Evolutionary conservation across 1,140 invertebrate species (phyloP).

Genomic region (Gonatopus flavifemur): DNA sequence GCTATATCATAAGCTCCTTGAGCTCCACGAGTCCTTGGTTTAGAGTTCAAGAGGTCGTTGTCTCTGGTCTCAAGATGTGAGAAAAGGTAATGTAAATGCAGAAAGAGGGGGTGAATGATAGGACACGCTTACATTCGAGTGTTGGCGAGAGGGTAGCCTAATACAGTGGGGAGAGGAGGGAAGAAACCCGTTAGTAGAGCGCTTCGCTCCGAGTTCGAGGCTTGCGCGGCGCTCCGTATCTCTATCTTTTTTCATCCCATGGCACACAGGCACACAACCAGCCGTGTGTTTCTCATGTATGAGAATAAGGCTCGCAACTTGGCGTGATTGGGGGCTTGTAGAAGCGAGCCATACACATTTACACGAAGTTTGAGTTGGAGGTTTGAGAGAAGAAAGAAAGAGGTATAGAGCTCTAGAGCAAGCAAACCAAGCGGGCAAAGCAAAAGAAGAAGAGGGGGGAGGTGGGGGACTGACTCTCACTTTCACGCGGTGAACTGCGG

Average conservation of each 20-base stretch:
- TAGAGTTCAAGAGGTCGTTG: no score
- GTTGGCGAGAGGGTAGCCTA: conserved; percentile 19
- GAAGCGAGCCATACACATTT: background rate
- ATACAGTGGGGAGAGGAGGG: conserved; percentile 27
- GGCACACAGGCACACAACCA: no score
- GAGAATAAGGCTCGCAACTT: no score
- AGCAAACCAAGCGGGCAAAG: conserved; percentile 9
- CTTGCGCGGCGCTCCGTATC: conserved; percentile 27
- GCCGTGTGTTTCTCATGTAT: no score
- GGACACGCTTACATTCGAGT: no score
- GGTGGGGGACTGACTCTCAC: conserved; percentile 56
- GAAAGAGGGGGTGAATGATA: conserved; percentile 8
- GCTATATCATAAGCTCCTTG: no score
- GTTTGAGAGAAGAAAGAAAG: background rate
- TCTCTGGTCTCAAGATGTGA: no score
- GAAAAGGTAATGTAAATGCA: no score
- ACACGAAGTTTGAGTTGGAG: conserved; percentile 4
- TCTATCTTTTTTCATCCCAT: no score
- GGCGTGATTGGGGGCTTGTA: background rate
- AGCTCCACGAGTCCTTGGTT: no score
- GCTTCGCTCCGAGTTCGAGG: no score
- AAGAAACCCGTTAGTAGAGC: conserved; percentile 56
- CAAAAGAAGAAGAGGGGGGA: conserved; percentile 14
- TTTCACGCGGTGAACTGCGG: conserved; percentile 60
- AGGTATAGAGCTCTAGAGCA: conserved; percentile 5